A percentile compares a stretch with the other conserved stretches of the same genome.
Conservation (phyloP, 2,888 invertebrate genomes). For the Auanema freiburgensis region DNA sequence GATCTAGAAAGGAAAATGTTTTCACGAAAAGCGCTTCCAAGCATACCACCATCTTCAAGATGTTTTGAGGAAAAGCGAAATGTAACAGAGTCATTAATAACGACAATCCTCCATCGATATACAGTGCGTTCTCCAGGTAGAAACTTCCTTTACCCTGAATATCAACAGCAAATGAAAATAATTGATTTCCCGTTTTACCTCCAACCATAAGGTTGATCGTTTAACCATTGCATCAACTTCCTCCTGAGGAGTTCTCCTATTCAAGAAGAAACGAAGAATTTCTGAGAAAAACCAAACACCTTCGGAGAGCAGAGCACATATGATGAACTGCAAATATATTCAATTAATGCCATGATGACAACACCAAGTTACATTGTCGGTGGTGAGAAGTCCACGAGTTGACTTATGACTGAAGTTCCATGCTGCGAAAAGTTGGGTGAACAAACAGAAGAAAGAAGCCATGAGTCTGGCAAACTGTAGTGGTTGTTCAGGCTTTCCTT, state of each 20-base stretch:
- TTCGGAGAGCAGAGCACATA: slow-evolving; percentile 41
- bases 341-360: background rate
- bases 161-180: slow-evolving; percentile 6
- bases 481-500: slow-evolving; percentile 29
- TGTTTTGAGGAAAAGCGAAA: slow-evolving; percentile 56
- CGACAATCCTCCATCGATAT: slow-evolving; percentile 48
- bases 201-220: slow-evolving; percentile 51
- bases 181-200: too few relatives aligned
- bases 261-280: slow-evolving; percentile 34
- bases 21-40: background rate
- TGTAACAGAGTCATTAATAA: slow-evolving; percentile 52
- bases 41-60: slow-evolving; percentile 52
- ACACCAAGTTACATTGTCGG: slow-evolving; percentile 32
- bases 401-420: slow-evolving; percentile 46
- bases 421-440: slow-evolving; percentile 50
- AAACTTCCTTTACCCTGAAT: slow-evolving; percentile 40
- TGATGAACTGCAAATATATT: slow-evolving; percentile 37
- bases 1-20: slow-evolving; percentile 32
- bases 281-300: slow-evolving; percentile 53
- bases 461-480: slow-evolving; percentile 50
- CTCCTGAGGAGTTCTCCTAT: slow-evolving; percentile 34
- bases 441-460: slow-evolving; percentile 47
- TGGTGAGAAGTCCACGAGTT: slow-evolving; percentile 47
- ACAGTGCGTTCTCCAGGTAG: slow-evolving; percentile 49
- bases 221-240: slow-evolving; percentile 50